Conservation (phyloP, 2,113 vertebrate species). For the Pristiophorus japonicus region DNA sequence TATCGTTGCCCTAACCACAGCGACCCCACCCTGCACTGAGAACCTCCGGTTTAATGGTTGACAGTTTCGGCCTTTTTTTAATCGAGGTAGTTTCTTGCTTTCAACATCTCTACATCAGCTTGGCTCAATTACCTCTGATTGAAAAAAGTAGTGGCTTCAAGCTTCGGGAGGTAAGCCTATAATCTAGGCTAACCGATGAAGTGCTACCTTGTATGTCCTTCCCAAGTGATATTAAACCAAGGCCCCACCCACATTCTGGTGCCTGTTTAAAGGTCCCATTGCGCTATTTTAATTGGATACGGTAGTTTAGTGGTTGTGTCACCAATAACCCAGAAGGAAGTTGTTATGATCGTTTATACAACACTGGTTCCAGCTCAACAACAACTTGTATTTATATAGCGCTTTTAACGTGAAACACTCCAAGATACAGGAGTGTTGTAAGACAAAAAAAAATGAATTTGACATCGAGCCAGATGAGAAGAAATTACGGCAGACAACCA, state of each 20-base stretch:
- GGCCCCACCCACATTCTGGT: neutral
- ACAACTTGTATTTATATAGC: too few relatives aligned
- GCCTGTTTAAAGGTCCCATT: neutral
- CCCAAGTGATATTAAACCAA: neutral
- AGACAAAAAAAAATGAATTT: too few relatives aligned
- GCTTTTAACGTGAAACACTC: too few relatives aligned
- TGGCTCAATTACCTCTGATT: neutral
- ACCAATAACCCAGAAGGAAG: too few relatives aligned
- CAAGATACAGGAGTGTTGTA: too few relatives aligned
- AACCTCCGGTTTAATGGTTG: neutral
- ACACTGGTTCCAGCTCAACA: too few relatives aligned
- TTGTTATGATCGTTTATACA: too few relatives aligned
- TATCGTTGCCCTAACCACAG: neutral
- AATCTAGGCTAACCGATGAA: neutral
- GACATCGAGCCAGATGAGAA: too few relatives aligned
- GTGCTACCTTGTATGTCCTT: neutral
- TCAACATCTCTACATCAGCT: neutral
- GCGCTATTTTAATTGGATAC: neutral
- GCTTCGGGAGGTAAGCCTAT: neutral
- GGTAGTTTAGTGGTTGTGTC: too few relatives aligned
- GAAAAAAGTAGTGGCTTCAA: neutral
- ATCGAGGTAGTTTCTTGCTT: neutral
- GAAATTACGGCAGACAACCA: too few relatives aligned
- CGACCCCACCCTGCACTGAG: neutral
- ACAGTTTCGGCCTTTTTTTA: neutral